Conservation (phyloP, 2,113 vertebrate genomes). For the Electrona antarctica region DNA sequence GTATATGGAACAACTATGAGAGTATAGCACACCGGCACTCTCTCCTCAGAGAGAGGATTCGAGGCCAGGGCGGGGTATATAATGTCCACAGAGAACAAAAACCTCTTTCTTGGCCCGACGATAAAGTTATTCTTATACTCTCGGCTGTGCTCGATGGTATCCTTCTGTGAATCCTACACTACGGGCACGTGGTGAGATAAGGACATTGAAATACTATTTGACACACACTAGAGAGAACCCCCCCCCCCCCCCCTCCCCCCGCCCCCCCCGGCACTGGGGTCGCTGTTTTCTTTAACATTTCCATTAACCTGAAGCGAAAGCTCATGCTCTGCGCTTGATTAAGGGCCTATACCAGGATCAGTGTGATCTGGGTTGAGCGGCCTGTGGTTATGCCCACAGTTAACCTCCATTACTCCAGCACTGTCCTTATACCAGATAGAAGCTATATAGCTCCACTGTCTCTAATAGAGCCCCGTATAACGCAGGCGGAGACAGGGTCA, state of each 20-base stretch:
- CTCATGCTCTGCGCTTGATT: slow-evolving; percentile 36
- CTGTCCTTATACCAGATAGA: slow-evolving; percentile 49
- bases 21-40: slow-evolving; percentile 50
- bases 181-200: slow-evolving; percentile 20
- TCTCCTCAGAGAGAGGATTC: slow-evolving; percentile 44
- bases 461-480: slow-evolving; percentile 52
- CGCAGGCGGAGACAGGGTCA: slow-evolving; percentile 17
- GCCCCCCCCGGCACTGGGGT: slow-evolving; percentile 14
- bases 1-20: slow-evolving; percentile 59
- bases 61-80: slow-evolving; percentile 20
- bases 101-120: slow-evolving; percentile 37
- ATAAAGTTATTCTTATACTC: slow-evolving; percentile 32
- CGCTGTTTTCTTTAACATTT: slow-evolving; percentile 54
- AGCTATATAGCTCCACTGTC: slow-evolving; percentile 20
- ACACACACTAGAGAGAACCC: slow-evolving; percentile 17
- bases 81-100: slow-evolving; percentile 46
- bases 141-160: background rate
- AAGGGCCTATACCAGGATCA: slow-evolving; percentile 34
- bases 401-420: slow-evolving; percentile 67
- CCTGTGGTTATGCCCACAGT: slow-evolving; percentile 59
- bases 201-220: slow-evolving; percentile 35
- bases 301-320: slow-evolving; percentile 52
- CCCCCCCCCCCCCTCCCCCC: slow-evolving; percentile 8
- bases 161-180: background rate
- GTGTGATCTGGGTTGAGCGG: slow-evolving; percentile 17